Evolutionary conservation across 2,797 vertebrate species (phyloP), one percentile per base, ranked within the genome.

Genomic region (Falco novaeseelandiae): DNA sequence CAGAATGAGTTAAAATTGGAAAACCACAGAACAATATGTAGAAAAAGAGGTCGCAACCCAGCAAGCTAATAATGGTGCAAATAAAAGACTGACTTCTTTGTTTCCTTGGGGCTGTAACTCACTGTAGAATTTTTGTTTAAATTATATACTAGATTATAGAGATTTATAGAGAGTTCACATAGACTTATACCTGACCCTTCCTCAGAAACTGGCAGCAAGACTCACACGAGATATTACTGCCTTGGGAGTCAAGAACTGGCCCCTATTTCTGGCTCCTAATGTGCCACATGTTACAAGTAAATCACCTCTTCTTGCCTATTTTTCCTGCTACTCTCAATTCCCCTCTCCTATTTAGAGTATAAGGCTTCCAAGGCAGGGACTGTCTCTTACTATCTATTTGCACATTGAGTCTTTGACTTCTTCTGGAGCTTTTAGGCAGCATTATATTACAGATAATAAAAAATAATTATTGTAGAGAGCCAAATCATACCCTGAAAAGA

Each of bases 381-480:
- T 70, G 46, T 66, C 62, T 94, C 77, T 82, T 77, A 90, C 82
- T 92, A 59, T 1, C 84, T 72, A 93, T 95, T 95, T 96, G 89
- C 76, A 95, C 92, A 91, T 32, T 63, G 79, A 58, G 87, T 93
- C 92, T 85, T 83, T 94, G 87, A 82, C 95, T 94, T 88, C 89
- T 95, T 95, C 88, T 90, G 85, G 93, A 95, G 96, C 95, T 97
- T 93, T 97, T 88, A 97, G 89, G 92, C 30, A 93, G 92, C 95
- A 91, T 95, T 94, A 88, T 86, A 92, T 89, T 93, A 96, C 58
- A 93, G 84, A 87, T 96, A 97, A 96, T 96, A 96, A 93, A 89
- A 96, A 93, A 94, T 97, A 97, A 97, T 97, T 97, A 94, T 93
- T 95, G 66, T 46, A 88, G 87, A 96, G 89, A 94, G 93, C 87